Percentiles rank a stretch among this genome's conserved stretches.
These are phyloP conservation scores for Xiphophorus hellerii DNA, from an alignment of 2,113 vertebrate species.

Conservation along the genomic window DNA sequence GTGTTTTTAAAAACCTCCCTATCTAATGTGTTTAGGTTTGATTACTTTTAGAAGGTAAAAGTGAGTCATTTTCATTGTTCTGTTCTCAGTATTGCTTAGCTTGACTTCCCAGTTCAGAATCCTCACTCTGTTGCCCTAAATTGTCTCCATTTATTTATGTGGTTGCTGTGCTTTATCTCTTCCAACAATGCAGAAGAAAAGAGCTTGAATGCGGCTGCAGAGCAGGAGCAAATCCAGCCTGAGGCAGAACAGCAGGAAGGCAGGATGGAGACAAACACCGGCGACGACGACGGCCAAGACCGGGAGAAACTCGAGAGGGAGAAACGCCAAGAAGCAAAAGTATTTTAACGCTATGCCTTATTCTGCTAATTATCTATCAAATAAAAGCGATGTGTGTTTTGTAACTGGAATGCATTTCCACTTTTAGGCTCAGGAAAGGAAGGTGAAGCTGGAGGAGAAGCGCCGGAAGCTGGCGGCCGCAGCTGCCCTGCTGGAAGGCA, in stretches of 20 bases:
- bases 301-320: constrained; percentile 76
- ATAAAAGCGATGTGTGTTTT: neutral
- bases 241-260: constrained; percentile 50
- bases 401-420: neutral
- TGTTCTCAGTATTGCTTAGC: neutral
- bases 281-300: constrained; percentile 38
- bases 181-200: constrained; percentile 25
- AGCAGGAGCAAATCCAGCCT: constrained; percentile 56
- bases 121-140: neutral
- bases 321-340: constrained; percentile 76
- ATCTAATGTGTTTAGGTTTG: neutral
- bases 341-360: constrained; percentile 44
- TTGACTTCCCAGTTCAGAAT: neutral
- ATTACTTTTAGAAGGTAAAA: neutral
- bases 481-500: constrained; percentile 84
- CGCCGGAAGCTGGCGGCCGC: constrained; percentile 85
- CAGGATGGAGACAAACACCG: constrained; percentile 61
- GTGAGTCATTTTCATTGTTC: neutral
- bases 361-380: neutral
- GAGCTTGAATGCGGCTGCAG: constrained; percentile 63
- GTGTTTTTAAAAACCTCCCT: no score
- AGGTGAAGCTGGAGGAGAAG: constrained; percentile 87
- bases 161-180: fast-evolving
- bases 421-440: constrained; percentile 86
- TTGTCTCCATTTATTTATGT: neutral